Evolutionary conservation across 2,888 invertebrate species (phyloP), one percentile per base, ranked within the genome.

Genomic region (Drosophila anomelani): DNA sequence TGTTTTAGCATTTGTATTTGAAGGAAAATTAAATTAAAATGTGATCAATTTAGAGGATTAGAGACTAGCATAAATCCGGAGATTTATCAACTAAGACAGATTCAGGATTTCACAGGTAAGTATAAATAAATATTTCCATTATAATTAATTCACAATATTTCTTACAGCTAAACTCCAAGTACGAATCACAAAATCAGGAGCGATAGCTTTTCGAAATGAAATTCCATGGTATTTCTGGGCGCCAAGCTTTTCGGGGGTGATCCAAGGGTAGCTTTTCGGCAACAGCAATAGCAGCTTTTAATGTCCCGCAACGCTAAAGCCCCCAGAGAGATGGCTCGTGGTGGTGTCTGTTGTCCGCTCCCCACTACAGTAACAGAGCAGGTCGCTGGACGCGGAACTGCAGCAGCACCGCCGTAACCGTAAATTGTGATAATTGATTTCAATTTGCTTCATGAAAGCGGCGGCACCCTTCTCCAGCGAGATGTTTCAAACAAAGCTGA

Each of bases 371-470:
- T 20, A 26, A 39, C 38, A 61, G 26, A 23, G 41, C 29, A 38
- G 49, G 36, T 55, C 34, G 55, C 38, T 57, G 57, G 58, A 49
- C 54, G 66, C 49, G 41, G 47, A 54, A 46, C 72, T 60, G 70
- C 70, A 46, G 70, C 70, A 46, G 41, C 13, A 51, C 39, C 36
- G 44, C 20, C 51, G 34, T 34, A 34, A 36, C 64, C 55, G 43
- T 79, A 78, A 68, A 72, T 84, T 76, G 70, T 59, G 59, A 61
- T 77, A 86, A 83, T 83, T 83, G 81, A 82, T 66, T 80, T 77
- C 72, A 82, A 82, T 82, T 82, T 76, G 66, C 59, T 43, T 15
- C 17, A 44, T 54, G 55, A 64, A 29, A 26, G 56, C 49, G 53
- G 26, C 26, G 26, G 46, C 47, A n/a, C 57, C 46, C 47, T 55